Percentiles rank a stretch among this genome's conserved stretches.
Conservation (phyloP, 2,888 invertebrate genomes). For the Gnatocerus cornutus region DNA sequence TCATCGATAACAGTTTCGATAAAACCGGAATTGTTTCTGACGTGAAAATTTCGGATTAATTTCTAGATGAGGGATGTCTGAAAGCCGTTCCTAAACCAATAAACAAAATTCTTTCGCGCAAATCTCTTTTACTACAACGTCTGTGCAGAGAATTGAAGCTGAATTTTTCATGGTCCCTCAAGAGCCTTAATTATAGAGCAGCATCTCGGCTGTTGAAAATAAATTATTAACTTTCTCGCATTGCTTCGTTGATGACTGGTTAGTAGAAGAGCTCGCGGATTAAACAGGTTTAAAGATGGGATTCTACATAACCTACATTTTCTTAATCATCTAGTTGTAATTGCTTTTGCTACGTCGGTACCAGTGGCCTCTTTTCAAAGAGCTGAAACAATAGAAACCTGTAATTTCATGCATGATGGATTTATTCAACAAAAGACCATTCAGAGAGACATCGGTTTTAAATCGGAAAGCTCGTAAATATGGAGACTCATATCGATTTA, state of each 20-base stretch:
- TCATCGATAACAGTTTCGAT: neutral
- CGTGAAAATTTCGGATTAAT: slow-evolving; percentile 1
- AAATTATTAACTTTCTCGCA: slow-evolving; percentile 43
- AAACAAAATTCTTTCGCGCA: slow-evolving; percentile 11
- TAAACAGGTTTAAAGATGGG: slow-evolving; percentile 16
- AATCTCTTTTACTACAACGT: slow-evolving; percentile 2
- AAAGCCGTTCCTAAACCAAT: slow-evolving; percentile 9
- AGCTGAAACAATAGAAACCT: slow-evolving; percentile 34
- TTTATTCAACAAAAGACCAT: slow-evolving; percentile 37
- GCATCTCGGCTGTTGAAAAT: slow-evolving; percentile 39
- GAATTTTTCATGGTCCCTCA: slow-evolving; percentile 31
- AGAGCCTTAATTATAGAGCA: slow-evolving; percentile 35
- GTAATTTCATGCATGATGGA: slow-evolving; percentile 38
- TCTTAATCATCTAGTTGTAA: slow-evolving; percentile 25
- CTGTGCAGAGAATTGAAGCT: slow-evolving; percentile 11
- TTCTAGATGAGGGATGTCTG: neutral
- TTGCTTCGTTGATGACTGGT: slow-evolving; percentile 28
- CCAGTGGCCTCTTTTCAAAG: neutral
- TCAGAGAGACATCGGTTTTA: slow-evolving; percentile 26
- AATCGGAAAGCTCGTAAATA: slow-evolving; percentile 16
- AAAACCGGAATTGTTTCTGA: neutral
- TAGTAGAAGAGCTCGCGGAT: slow-evolving; percentile 24
- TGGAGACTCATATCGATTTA: slow-evolving; percentile 15
- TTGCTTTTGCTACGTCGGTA: neutral
- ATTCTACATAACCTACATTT: slow-evolving; percentile 27